These are phyloP conservation scores for Pandemis corylana DNA, from an alignment of 2,888 invertebrate genomes.

Conservation along the genomic window DNA sequence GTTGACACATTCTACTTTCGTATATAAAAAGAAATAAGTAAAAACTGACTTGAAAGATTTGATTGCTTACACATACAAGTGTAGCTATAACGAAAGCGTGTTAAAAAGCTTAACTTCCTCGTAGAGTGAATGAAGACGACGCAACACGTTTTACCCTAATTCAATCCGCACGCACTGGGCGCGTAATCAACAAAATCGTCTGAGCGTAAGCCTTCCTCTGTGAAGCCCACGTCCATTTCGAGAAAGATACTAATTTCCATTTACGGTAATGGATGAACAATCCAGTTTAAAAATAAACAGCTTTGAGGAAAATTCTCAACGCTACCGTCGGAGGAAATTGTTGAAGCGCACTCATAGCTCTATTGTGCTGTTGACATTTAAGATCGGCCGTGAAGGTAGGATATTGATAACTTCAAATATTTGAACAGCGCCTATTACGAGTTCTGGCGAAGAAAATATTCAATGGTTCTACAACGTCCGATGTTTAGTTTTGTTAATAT, in stretches of 20 bases:
- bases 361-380: conserved; percentile 22
- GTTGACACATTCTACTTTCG: not conserved
- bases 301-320: conserved; percentile 29
- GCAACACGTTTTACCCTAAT: conserved; percentile 7
- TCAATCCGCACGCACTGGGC: conserved; percentile 12
- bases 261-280: conserved; percentile 22
- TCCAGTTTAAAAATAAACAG: conserved; percentile 37
- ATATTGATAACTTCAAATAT: conserved; percentile 23
- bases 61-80: not conserved
- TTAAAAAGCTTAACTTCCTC: not conserved
- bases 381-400: conserved; percentile 3
- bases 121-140: not conserved
- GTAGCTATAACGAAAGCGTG: not conserved
- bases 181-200: conserved; percentile 21
- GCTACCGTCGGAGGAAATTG: not conserved
- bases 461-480: not conserved
- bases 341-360: not conserved
- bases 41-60: not conserved
- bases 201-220: conserved; percentile 13
- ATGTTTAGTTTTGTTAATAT: too few species aligned
- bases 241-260: conserved; percentile 33
- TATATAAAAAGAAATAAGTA: not conserved
- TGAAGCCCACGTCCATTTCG: conserved; percentile 19
- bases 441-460: not conserved
- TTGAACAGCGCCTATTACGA: conserved; percentile 1